Base-by-base conservation (phyloP, 2,888 invertebrate species). In the Atherix ibis region DNA sequence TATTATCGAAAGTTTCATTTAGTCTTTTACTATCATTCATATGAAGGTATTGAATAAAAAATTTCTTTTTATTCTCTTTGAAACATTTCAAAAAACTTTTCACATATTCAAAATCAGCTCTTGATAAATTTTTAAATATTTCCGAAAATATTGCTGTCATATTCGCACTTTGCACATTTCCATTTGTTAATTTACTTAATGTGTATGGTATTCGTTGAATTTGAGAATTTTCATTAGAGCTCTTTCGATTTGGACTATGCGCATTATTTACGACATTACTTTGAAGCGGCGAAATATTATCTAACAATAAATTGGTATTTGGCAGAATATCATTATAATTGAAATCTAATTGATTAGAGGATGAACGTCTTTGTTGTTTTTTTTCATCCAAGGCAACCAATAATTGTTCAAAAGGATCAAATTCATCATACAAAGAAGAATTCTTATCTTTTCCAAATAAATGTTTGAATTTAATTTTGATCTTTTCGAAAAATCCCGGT, bases 51-150 rank as follows among this genome's bases (percentile, higher is more conserved):
- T n/a, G n/a, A n/a, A n/a, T n/a, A n/a, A n/a, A n/a, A n/a, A 36
- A 36, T 16, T 36, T 32, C 10, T 15, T 13, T 14, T 36, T 36
- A 24, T 36, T 36, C 15, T 31, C 36, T 18, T 32, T 36, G 15
- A 26, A 36, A 16, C 36, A 36, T 15, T 36, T 36, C 1, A 36
- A 15, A 15, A 36, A 36, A 9, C 17, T 27, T 16, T 36, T 36
- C 3, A 36, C 27, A 18, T 31, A 36, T 12, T 31, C 32, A n/a
- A 36, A 17, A 16, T 36, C 36, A 17, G 27, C 15, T 27, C 27
- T 31, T 18, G 36, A 27, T 15, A 37, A 16, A 22, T 37, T 37
- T 34, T 34, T 30, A 2, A 34, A 18, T 10, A 37, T 17, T 10
- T 33, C 33, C 10, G 5, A 25, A 29, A 17, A 33, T 8, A 8